Evolutionary conservation across 1,140 invertebrate species (phyloP).

Genomic region (Drosophila sproati): DNA sequence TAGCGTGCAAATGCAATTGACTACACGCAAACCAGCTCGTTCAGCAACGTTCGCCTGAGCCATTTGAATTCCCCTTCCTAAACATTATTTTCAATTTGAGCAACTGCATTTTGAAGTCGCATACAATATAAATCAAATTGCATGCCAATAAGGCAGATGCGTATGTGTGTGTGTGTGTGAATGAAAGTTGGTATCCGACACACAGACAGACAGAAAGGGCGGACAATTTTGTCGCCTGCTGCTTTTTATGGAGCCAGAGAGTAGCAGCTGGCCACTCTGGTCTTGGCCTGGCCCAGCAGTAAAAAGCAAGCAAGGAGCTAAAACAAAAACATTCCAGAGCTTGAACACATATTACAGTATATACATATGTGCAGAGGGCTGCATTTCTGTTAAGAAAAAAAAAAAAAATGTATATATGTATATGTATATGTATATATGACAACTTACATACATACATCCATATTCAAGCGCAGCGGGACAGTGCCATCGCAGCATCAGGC

Average conservation of each 20-base stretch:
- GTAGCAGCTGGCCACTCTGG: background rate
- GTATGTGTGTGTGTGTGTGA: background rate
- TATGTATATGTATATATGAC: background rate
- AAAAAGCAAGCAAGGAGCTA: slow-evolving; percentile 8
- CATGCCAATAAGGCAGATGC: slow-evolving; percentile 37
- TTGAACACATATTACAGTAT: background rate
- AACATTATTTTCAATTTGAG: slow-evolving; percentile 23
- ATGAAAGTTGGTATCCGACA: background rate
- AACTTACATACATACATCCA: background rate
- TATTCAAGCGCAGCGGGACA: slow-evolving; percentile 41
- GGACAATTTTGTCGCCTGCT: slow-evolving; percentile 33
- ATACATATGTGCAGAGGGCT: background rate
- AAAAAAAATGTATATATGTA: background rate
- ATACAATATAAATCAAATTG: slow-evolving; percentile 44
- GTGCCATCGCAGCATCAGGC: slow-evolving; percentile 8
- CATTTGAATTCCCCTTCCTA: background rate
- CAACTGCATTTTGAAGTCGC: slow-evolving; percentile 20
- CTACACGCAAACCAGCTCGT: background rate
- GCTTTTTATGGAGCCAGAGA: slow-evolving; percentile 29
- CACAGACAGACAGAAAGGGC: background rate
- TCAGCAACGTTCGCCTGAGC: background rate
- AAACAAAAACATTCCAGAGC: slow-evolving; percentile 18
- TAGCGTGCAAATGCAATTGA: slow-evolving; percentile 44
- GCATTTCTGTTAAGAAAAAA: no score
- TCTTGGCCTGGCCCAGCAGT: slow-evolving; percentile 7